Evolutionary conservation across 2,113 vertebrate genomes (phyloP), one percentile per base, ranked within the genome.

Genomic region (Poecilia latipinna): DNA sequence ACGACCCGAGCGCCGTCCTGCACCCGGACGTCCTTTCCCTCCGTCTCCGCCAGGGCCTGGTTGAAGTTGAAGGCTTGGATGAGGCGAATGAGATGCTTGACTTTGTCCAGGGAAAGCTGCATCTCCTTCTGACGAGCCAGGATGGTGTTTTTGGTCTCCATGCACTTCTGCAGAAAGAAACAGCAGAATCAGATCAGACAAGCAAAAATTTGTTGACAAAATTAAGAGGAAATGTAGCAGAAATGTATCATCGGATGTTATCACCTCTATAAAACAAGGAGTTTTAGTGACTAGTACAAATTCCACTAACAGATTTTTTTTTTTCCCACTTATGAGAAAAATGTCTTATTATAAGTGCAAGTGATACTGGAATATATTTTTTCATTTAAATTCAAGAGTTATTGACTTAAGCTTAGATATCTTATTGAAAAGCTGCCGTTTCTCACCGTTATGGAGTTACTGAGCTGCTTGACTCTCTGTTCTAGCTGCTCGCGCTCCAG

Each of bases 121-220:
- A 99, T 99, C 88, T 99, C 98, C 89, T 99, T 99, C 93, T 99
- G 97, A 82, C 97, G 95, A 73, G 97, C 95, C 89, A 99, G 95
- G 90, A 97, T 97, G 90, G 90, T 96, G 74, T 96, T 99, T 95
- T 99, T 99, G 95, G 96, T 98, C 91, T 99, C 97, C 97, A 98
- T 98, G 93, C 97, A 99, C 97, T 99, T 99, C 98, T 99, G 89
- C 65, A 82, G 87, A 17, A 13, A 82, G 13, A 85, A 77, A 68
- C 83, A 70, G 32, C 24, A 79, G 8, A 15, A 37, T 37, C 35
- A 37, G 35, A 37, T 37, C 35, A 37, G 35, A 37, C 35, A 11
- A 2, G 35, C 10, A 0, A 37, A 37, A 12, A 37, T 11, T 37
- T 12, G 35, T 37, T 37, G 35, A 37, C 35, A 37, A 37, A 37